These are phyloP conservation scores for Mesembrinibis cayennensis DNA, from an alignment of 2,113 vertebrate species.

Conservation along the genomic window DNA sequence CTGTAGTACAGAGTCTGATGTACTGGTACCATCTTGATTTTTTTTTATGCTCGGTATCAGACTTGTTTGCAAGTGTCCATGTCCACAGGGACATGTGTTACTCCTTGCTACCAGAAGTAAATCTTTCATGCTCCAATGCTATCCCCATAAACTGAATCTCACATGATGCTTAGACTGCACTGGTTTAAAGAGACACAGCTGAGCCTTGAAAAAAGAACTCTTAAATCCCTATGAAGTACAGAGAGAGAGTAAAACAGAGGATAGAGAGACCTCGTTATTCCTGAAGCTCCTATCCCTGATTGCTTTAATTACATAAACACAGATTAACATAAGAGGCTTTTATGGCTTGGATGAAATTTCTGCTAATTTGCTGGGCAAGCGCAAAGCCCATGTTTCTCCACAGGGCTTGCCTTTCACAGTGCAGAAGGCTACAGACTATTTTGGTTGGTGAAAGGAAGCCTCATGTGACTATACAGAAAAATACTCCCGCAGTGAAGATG, in stretches of 20 bases:
- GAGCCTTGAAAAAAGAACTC: slow-evolving; percentile 46
- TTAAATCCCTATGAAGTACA: slow-evolving; percentile 30
- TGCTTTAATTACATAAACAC: slow-evolving; percentile 65
- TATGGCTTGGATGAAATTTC: slow-evolving; percentile 73
- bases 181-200: slow-evolving; percentile 55
- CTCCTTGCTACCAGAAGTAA: slow-evolving; percentile 27
- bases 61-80: slow-evolving; percentile 36
- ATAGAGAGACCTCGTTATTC: slow-evolving; percentile 29
- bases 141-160: slow-evolving; percentile 14
- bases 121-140: slow-evolving; percentile 30
- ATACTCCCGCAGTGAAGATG: slow-evolving; percentile 13
- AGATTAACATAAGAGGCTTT: slow-evolving; percentile 61
- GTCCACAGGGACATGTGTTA: background rate
- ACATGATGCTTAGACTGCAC: background rate
- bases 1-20: slow-evolving; percentile 43
- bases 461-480: slow-evolving; percentile 39
- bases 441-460: slow-evolving; percentile 54
- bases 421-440: slow-evolving; percentile 49
- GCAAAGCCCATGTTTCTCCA: background rate
- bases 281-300: slow-evolving; percentile 43
- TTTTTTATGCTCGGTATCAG: slow-evolving; percentile 22
- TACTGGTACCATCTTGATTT: slow-evolving; percentile 28
- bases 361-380: slow-evolving; percentile 53
- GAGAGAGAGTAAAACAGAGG: slow-evolving; percentile 24
- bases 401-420: slow-evolving; percentile 60